Evolutionary conservation across 2,113 vertebrate species (phyloP), one percentile per base, ranked within the genome.

Genomic region (Clupea harengus): DNA sequence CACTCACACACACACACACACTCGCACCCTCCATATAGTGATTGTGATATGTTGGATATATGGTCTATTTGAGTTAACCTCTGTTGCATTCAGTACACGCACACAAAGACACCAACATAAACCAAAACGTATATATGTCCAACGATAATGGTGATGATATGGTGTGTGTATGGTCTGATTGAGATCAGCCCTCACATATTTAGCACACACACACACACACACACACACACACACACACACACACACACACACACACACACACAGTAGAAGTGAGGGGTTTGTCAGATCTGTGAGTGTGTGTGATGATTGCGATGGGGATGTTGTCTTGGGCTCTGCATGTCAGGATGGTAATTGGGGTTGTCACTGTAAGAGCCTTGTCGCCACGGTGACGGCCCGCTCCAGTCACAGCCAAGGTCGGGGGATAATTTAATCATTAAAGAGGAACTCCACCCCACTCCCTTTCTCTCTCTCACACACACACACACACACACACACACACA

Each of bases 391-490:
- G 64, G 64, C 64, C 92, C 92, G 92, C 89, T 90, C 90, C 92
- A 93, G 93, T 94, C 92, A 92, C 85, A 93, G 90, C 90, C 93
- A 93, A 94, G 93, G 93, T 95, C 94, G 94, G 90, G 91, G 92
- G 95, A 95, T 95, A 94, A 95, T 95, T 95, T 94, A 94, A 95
- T 95, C 93, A 94, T 94, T 94, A 94, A 93, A 91, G 92, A 92
- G 88, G 88, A 87, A 88, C 85, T 87, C 88, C 90, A 88, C 8
- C 82, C 83, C 39, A 80, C 86, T 83, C 80, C 83, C 39, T 39
- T 39, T 39, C 39, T 39, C 39, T 39, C 39, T 39, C 39, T 39
- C 64, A 72, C n/a, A 72, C 64, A 32, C n/a, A 28, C 64, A 72
- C 64, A 72, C 64, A 72, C 64, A 25, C 64, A 72, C 64, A 72